These are phyloP conservation scores for Allophyes oxyacanthae DNA, from an alignment of 2,888 invertebrate genomes.

Conservation along the genomic window DNA sequence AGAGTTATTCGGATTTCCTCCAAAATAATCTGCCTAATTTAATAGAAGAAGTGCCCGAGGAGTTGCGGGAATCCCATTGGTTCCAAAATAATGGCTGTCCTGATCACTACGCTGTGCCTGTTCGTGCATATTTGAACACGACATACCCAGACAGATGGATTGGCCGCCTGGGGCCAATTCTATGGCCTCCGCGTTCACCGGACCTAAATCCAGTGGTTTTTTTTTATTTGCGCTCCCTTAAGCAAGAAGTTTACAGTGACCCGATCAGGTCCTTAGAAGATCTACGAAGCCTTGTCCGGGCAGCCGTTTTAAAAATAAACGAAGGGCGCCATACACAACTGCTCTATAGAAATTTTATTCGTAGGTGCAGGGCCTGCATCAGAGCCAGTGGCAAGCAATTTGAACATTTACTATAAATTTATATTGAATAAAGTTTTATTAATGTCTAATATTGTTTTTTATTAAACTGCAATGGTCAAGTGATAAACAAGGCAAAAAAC, in stretches of 20 bases:
- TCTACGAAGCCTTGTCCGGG: too few species aligned
- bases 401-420: too few species aligned
- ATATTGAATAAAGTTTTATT: too few species aligned
- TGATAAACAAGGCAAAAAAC: too few species aligned
- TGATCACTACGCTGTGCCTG: background rate
- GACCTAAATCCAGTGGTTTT: conserved; percentile 1
- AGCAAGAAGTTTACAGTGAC: background rate
- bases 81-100: background rate
- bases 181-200: background rate
- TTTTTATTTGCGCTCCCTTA: background rate
- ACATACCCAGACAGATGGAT: background rate
- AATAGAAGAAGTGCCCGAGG: background rate
- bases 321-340: too few species aligned
- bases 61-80: background rate
- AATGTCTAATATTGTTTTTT: too few species aligned
- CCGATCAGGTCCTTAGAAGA: background rate
- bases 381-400: too few species aligned
- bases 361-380: too few species aligned
- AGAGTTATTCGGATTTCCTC: background rate
- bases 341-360: too few species aligned
- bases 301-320: too few species aligned
- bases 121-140: background rate
- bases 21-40: background rate
- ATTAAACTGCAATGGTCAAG: too few species aligned
- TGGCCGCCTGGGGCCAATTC: background rate